Percentiles rank a stretch among this genome's conserved stretches.
Conservation (phyloP, 64 coral and sea anemone genomes). For the Cladopsammia gracilis region DNA sequence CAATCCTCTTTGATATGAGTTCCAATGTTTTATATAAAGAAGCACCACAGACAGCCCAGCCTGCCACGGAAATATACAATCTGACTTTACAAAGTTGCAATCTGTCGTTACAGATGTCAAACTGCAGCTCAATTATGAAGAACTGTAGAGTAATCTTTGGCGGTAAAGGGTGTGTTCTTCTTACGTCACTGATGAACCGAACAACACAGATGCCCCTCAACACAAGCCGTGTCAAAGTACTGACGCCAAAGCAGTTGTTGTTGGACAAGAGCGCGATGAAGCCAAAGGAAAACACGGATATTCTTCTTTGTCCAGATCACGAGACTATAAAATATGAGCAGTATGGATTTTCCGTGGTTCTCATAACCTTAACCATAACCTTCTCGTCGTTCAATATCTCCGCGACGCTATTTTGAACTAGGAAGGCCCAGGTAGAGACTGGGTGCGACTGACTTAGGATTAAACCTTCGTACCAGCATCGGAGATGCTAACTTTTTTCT, state of each 20-base stretch:
- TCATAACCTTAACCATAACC: neutral
- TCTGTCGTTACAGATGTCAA: neutral
- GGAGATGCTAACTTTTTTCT: too few species aligned
- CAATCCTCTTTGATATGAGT: conserved; percentile 21
- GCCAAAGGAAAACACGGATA: neutral
- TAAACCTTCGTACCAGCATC: too few species aligned
- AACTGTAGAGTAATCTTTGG: neutral
- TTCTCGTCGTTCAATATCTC: too few species aligned
- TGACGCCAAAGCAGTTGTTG: neutral
- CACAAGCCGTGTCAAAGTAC: neutral
- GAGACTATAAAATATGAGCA: too few species aligned
- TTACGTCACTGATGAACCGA: neutral
- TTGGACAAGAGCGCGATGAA: neutral
- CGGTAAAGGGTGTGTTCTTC: neutral
- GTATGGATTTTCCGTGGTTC: neutral
- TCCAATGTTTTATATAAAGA: neutral
- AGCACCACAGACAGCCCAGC: too few species aligned
- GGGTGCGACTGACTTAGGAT: too few species aligned
- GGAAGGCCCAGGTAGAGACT: too few species aligned
- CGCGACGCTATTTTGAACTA: too few species aligned
- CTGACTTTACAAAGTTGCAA: neutral
- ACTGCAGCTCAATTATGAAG: neutral
- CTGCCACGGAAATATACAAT: neutral
- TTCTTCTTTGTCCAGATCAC: neutral
- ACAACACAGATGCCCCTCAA: neutral